Conservation (phyloP, 2,113 vertebrate genomes). For the Grantiella picta region DNA sequence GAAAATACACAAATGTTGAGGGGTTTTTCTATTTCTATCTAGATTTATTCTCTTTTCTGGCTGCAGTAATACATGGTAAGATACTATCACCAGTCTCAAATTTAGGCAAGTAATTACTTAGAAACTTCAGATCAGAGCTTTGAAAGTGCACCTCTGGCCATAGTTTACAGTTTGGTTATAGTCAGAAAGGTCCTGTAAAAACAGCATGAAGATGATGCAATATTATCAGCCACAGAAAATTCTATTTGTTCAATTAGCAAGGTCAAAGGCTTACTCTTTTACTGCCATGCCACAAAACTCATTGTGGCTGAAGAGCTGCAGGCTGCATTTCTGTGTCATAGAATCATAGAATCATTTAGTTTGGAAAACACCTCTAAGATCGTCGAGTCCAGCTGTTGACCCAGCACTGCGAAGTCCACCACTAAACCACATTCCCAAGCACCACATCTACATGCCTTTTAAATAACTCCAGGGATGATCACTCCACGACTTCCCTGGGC, state of each 20-base stretch:
- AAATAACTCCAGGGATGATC: background rate
- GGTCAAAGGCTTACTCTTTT: background rate
- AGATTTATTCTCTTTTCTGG: background rate
- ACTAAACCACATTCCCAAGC: background rate
- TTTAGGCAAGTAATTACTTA: background rate
- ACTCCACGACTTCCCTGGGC: background rate
- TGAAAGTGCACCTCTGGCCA: background rate
- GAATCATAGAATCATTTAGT: background rate
- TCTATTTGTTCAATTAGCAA: background rate
- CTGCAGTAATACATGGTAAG: background rate
- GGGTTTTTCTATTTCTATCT: background rate
- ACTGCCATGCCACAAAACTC: background rate
- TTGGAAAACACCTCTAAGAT: background rate
- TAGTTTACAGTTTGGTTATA: background rate
- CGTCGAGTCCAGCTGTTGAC: background rate
- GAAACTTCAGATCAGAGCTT: background rate
- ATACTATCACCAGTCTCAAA: background rate
- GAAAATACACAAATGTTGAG: background rate
- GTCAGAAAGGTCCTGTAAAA: background rate
- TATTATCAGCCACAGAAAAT: background rate
- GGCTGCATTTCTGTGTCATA: background rate
- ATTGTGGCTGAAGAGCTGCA: background rate
- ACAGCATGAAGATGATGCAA: background rate
- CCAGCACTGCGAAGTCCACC: background rate
- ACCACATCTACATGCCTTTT: background rate